Evolutionary conservation across 2,797 vertebrate species (phyloP), one percentile per base, ranked within the genome.

Genomic region (Halcyon chelicuti): DNA sequence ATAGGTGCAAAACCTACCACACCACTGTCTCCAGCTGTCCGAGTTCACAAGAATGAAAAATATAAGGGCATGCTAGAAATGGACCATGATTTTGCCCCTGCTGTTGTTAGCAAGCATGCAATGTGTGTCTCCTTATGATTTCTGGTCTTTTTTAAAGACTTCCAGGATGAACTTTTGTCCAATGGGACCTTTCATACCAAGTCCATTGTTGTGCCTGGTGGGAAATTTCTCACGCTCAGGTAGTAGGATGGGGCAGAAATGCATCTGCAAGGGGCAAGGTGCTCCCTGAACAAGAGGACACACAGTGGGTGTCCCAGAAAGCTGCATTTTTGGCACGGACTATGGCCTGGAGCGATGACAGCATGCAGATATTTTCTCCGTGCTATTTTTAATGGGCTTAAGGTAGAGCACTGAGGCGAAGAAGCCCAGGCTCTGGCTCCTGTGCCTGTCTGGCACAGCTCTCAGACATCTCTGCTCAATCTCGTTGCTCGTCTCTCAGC

Each of bases 281-380:
- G 23, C 2, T 29, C 46, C 15, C 28, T 37, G 26, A 60, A 39
- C 0, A 6, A 47, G 6, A 5, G 21, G 14, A 46, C 18, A 15
- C 5, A 9, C 28, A 28, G 17, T 8, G 9, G 7, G 19, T 61
- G 15, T 61, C 61, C 63, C 29, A 77, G 65, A 33, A 62, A 14
- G 54, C 10, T 76, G 40, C 14, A 28, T 12, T 86, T 88, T 89
- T 65, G 12, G 31, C 14, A 54, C 2, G 0, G 54, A 33, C 12
- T 35, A 40, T 0, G 3, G 14, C 14, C 12, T 52, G 31, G 58
- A 91, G 25, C 18, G 29, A 16, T 0, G 1, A 16, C 19, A 63
- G 7, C 22, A 39, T 0, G 4, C 14, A 39, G n/a, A 15, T 1
- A 0, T 63, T 93, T 66, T 23, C 22, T 52, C 47, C 17, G 5